Evolutionary conservation across 2,888 invertebrate species (phyloP).

Genomic region (Stenotaenia linearis): DNA sequence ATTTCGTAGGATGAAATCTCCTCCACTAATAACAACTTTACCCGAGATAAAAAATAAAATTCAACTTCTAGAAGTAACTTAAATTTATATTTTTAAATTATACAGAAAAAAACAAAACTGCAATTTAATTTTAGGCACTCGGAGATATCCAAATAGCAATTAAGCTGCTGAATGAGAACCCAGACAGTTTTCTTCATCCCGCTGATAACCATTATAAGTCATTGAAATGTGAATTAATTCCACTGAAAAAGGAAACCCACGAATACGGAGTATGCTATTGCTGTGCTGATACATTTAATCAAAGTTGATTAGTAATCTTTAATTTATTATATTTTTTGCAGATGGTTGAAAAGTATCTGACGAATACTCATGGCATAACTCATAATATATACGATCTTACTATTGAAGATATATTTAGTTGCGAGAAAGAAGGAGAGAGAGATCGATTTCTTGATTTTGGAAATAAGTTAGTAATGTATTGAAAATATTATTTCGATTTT

Average conservation of each 20-base stretch:
- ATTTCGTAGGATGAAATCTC: constrained; percentile 48
- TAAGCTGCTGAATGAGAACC: constrained; percentile 46
- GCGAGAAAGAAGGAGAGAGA: constrained; percentile 46
- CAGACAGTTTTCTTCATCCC: constrained; percentile 44
- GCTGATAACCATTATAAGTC: constrained; percentile 50
- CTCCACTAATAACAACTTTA: constrained; percentile 49
- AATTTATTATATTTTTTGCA: constrained; percentile 39
- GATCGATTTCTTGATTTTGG: constrained; percentile 46
- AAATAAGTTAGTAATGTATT: constrained; percentile 46
- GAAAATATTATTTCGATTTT: too few relatives aligned
- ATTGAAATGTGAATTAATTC: constrained; percentile 47
- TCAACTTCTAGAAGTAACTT: constrained; percentile 48
- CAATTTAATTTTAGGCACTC: constrained; percentile 42
- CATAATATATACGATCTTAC: constrained; percentile 50
- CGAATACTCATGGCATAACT: constrained; percentile 50
- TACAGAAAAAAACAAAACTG: neutral
- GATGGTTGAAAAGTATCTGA: constrained; percentile 49
- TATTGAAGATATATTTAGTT: constrained; percentile 47
- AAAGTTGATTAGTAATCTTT: neutral
- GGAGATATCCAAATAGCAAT: constrained; percentile 51
- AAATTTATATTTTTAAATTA: neutral
- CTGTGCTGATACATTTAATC: neutral
- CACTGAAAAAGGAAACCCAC: constrained; percentile 42
- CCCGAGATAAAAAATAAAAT: constrained; percentile 48
- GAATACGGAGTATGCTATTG: constrained; percentile 47